Percentiles rank a stretch among this genome's conserved stretches.
These are phyloP conservation scores for Apamea crenata DNA, from an alignment of 2,888 invertebrate species.

Conservation along the genomic window DNA sequence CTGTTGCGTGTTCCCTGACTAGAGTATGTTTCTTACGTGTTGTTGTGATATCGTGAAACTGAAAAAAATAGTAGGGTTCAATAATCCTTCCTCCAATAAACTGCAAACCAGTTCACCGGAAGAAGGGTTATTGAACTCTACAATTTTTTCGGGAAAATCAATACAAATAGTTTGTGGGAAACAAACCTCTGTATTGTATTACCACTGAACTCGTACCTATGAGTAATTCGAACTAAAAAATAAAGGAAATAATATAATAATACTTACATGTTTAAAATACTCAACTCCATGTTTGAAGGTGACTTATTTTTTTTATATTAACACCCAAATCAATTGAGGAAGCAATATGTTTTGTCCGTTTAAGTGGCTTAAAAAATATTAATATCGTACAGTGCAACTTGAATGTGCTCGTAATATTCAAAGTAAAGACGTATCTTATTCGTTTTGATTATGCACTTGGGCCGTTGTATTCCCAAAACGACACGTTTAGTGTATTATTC, in stretches of 20 bases:
- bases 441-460: not conserved
- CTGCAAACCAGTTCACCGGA: no score
- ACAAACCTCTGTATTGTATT: not conserved
- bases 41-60: not conserved
- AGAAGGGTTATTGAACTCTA: no score
- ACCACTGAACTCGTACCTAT: not conserved
- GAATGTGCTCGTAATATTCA: not conserved
- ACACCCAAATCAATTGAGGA: slow-evolving; percentile 3
- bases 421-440: not conserved
- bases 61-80: not conserved
- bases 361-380: not conserved
- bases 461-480: not conserved
- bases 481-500: not conserved
- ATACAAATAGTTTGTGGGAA: not conserved
- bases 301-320: not conserved
- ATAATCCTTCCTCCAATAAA: not conserved
- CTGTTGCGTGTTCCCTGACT: no score
- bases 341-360: not conserved
- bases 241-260: slow-evolving; percentile 9
- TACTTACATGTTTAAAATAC: not conserved
- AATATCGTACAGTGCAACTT: not conserved
- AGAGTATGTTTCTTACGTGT: not conserved
- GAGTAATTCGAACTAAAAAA: not conserved
- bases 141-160: not conserved
- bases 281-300: slow-evolving; percentile 8